Evolutionary conservation across 2,113 vertebrate species (phyloP), one percentile per base, ranked within the genome.

Genomic region (Ptyas mucosa): DNA sequence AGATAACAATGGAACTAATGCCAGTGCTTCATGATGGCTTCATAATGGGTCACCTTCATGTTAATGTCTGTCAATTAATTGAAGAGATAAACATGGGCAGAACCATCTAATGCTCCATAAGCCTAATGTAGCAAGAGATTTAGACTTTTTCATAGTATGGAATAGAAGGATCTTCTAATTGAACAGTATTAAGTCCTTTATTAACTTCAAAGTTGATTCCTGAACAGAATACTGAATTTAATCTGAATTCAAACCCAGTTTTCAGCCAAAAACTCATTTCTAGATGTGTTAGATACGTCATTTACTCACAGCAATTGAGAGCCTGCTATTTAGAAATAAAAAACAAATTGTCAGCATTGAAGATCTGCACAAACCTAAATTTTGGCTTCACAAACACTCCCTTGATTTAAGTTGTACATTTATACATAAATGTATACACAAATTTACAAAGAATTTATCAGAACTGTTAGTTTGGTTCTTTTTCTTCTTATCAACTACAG

Each of bases 201-300:
- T 21, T 61, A 75, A 92, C 34, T 87, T 87, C 1, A 75, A n/a
- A 90, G 43, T 0, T 53, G 89, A 95, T 54, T 9, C 57, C 5
- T 90, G 58, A 11, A 69, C 64, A 34, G 29, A n/a, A n/a, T 34
- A n/a, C 64, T 69, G 12, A 34, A 69, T 69, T 69, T 69, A 69
- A 0, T 90, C 12, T 93, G 21, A 91, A 94, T 91, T 93, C 89
- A 91, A 91, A 43, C 15, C 85, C 94, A 81, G 26, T 51, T 55
- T 43, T 4, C 18, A 91, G 52, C 54, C 94, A 29, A 90, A 39
- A 96, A 39, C 87, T 89, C 58, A 90, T 39, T 12, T 55, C 29
- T 14, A 0, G 61, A 92, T 93, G 54, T 90, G 5, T 21, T n/a
- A 0, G 88, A 92, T 93, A 54, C 20, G 46, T 81, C 49, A 69